phyloP scores from a whole-genome alignment of 2,113 vertebrate genomes.

The Psophia crepitans region DNA sequence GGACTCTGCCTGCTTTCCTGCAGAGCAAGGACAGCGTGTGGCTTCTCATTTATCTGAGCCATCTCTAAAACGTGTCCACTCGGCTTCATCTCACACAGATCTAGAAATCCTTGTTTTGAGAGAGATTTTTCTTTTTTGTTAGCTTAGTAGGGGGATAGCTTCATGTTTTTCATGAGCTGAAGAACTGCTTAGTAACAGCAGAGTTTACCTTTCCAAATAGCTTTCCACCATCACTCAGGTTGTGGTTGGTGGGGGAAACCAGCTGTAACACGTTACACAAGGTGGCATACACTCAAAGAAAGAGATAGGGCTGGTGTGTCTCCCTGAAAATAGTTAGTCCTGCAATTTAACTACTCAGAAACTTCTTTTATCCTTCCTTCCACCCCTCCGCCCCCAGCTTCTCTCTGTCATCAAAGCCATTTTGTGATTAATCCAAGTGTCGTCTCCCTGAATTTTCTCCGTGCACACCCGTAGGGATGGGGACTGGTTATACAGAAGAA shows the following conservation, averaged over 20 bases:
- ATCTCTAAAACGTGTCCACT: background rate
- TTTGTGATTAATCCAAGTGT: background rate
- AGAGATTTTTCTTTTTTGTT: background rate
- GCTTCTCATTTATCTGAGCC: background rate
- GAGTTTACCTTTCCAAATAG: slow-evolving; percentile 21
- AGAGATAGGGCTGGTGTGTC: background rate
- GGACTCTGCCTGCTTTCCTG: background rate
- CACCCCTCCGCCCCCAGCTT: background rate
- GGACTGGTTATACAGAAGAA: background rate
- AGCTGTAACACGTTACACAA: background rate
- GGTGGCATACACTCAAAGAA: background rate
- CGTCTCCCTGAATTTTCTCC: background rate
- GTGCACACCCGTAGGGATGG: background rate
- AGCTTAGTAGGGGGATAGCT: background rate
- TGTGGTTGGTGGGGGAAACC: background rate
- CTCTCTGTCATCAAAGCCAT: slow-evolving; percentile 28
- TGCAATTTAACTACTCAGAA: background rate
- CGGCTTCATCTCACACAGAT: background rate
- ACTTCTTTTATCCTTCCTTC: slow-evolving; percentile 25
- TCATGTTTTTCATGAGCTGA: background rate
- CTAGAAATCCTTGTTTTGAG: background rate
- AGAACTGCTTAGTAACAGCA: background rate
- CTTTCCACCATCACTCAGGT: background rate
- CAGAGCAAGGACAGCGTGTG: background rate
- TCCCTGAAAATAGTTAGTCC: background rate